phyloP scores from a whole-genome alignment of 1,140 invertebrate genomes.

The Drosophila simulans region DNA sequence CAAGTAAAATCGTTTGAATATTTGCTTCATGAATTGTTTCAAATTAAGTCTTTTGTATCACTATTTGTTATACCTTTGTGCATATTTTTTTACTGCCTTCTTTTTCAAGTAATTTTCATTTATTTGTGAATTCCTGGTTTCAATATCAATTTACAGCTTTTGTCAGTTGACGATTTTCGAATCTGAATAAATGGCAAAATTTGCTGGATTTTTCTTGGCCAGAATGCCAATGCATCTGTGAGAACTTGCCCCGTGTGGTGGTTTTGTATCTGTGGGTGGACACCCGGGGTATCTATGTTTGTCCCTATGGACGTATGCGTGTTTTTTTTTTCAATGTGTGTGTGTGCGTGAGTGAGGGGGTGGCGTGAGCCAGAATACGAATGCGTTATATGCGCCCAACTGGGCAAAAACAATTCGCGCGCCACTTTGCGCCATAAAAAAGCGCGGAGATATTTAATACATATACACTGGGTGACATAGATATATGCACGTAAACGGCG shows the following conservation, averaged over 20 bases:
- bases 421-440: slow-evolving; percentile 53
- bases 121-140: not conserved
- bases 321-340: not conserved
- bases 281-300: slow-evolving; percentile 2
- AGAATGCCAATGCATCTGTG: slow-evolving; percentile 15
- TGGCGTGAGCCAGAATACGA: slow-evolving; percentile 32
- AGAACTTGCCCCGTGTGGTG: not conserved
- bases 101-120: not conserved
- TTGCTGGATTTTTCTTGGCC: slow-evolving; percentile 9
- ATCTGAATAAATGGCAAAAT: not conserved
- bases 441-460: slow-evolving; percentile 35
- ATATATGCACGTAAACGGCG: not conserved
- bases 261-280: not conserved
- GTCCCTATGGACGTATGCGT: slow-evolving; percentile 12
- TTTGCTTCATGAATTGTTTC: not conserved
- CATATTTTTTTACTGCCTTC: not conserved
- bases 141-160: slow-evolving; percentile 17
- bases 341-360: not conserved
- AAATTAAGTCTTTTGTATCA: not conserved
- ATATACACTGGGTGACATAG: slow-evolving; percentile 13
- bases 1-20: not conserved
- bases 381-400: slow-evolving; percentile 46
- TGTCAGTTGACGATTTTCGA: not conserved
- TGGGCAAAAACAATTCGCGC: slow-evolving; percentile 59
- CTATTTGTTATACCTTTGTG: not conserved